Conservation (phyloP, 1,140 invertebrate species). For the Octopus sinensis region DNA sequence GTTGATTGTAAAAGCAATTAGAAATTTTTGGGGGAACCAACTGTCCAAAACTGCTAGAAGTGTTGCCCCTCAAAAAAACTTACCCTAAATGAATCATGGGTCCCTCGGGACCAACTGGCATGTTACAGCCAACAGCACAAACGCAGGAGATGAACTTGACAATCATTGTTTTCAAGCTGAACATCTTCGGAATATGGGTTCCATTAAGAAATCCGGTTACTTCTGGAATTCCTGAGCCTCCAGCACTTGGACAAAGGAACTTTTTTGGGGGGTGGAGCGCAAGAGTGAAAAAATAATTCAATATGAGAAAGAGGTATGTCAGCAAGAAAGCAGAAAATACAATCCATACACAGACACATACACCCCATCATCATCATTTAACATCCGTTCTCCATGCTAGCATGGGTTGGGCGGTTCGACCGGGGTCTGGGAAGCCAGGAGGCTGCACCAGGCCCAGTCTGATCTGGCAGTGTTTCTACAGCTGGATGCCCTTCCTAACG, state of each 20-base stretch:
- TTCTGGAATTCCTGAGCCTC: conserved; percentile 58
- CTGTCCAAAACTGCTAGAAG: no score
- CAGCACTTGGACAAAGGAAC: conserved; percentile 57
- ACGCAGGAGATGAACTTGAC: conserved; percentile 59
- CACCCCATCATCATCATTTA: no score
- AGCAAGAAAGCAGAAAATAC: no score
- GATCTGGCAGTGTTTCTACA: no score
- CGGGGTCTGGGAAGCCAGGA: no score
- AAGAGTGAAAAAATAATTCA: background rate
- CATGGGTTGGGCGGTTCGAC: no score
- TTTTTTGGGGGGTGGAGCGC: conserved; percentile 12
- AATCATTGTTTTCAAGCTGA: conserved; percentile 56
- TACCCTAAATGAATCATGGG: conserved; percentile 58
- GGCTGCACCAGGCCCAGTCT: no score
- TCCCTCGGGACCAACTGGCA: conserved; percentile 59
- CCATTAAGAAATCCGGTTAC: conserved; percentile 59
- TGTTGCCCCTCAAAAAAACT: conserved; percentile 13
- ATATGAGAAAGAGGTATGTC: background rate
- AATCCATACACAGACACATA: no score
- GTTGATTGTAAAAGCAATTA: no score
- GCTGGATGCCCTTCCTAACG: no score
- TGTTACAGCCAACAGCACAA: conserved; percentile 55
- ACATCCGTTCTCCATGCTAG: no score
- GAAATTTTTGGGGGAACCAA: no score
- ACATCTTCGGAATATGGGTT: conserved; percentile 54